Conservation (phyloP, 1,140 invertebrate species). For the Aphelenchoides fujianensis region DNA sequence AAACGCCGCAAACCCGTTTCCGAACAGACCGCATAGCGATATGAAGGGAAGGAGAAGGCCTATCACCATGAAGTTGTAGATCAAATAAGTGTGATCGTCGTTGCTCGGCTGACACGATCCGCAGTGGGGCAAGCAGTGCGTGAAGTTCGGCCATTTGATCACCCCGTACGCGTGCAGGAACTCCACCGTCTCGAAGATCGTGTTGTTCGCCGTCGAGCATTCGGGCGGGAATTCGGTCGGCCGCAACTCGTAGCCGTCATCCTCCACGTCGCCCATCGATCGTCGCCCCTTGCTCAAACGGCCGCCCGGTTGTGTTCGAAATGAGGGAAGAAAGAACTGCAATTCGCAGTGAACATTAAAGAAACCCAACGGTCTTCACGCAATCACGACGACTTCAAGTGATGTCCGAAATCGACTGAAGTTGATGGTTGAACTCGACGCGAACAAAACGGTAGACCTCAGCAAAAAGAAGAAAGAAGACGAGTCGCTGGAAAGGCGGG, state of each 20-base stretch:
- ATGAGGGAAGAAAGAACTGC: no score
- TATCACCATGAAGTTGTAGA: constrained; percentile 53
- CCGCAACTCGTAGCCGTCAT: constrained; percentile 20
- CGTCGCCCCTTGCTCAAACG: not conserved
- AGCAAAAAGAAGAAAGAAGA: no score
- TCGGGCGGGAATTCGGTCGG: constrained; percentile 26
- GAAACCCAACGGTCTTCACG: no score
- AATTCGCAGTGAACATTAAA: no score
- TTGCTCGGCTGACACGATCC: constrained; percentile 40
- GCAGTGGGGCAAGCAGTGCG: constrained; percentile 46
- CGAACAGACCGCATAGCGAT: constrained; percentile 50
- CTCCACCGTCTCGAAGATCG: constrained; percentile 33
- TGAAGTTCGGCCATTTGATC: constrained; percentile 47
- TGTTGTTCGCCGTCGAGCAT: constrained; percentile 29
- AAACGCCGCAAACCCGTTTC: constrained; percentile 54
- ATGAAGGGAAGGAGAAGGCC: constrained; percentile 53
- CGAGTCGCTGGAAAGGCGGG: not conserved
- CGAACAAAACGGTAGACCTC: no score
- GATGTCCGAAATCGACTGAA: not conserved
- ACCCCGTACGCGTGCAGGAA: constrained; percentile 36
- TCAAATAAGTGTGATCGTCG: constrained; percentile 45
- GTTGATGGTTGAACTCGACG: not conserved
- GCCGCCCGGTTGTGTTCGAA: no score
- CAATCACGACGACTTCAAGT: no score
- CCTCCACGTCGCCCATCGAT: not conserved